These are phyloP conservation scores for Botrylloides violaceus DNA, from an alignment of 23 tunicate genomes.

Conservation along the genomic window DNA sequence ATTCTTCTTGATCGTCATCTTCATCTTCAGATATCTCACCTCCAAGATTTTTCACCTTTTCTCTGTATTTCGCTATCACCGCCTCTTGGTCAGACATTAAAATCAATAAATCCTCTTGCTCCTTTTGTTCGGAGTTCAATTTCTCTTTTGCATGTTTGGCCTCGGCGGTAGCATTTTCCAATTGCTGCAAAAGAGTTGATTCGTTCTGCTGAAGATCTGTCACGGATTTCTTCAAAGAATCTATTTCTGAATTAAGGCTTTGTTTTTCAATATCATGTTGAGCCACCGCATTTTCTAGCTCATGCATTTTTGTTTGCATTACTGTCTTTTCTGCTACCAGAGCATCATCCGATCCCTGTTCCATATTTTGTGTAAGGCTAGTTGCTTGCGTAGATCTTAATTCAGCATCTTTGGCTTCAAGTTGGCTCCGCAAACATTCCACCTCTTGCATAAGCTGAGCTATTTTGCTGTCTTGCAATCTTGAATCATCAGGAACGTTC, in stretches of 20 bases:
- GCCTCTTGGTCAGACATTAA: constrained; percentile 76
- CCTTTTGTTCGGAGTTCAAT: constrained; percentile 32
- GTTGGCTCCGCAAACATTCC: constrained; percentile 4
- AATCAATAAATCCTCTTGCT: constrained; percentile 84
- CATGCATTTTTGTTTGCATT: constrained; percentile 36
- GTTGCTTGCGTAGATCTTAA: not conserved
- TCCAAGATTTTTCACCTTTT: constrained; percentile 32
- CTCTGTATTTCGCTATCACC: constrained; percentile 44
- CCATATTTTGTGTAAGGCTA: not conserved
- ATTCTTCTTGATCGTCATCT: constrained; percentile 14
- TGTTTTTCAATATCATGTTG: not conserved
- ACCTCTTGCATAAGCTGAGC: constrained; percentile 10
- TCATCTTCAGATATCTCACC: constrained; percentile 37
- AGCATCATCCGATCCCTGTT: constrained; percentile 28
- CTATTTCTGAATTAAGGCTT: not conserved
- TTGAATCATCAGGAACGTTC: constrained; percentile 25
- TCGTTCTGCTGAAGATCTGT: not conserved
- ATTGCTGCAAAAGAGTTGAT: not conserved
- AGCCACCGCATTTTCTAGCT: constrained; percentile 15
- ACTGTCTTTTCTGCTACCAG: constrained; percentile 57
- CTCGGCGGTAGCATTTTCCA: not conserved
- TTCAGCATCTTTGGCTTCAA: constrained; percentile 1
- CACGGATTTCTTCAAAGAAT: constrained; percentile 1
- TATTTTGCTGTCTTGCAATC: constrained; percentile 10
- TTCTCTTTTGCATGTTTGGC: not conserved